phyloP scores from a whole-genome alignment of 2,113 vertebrate species.

The Tragelaphus scriptus region DNA sequence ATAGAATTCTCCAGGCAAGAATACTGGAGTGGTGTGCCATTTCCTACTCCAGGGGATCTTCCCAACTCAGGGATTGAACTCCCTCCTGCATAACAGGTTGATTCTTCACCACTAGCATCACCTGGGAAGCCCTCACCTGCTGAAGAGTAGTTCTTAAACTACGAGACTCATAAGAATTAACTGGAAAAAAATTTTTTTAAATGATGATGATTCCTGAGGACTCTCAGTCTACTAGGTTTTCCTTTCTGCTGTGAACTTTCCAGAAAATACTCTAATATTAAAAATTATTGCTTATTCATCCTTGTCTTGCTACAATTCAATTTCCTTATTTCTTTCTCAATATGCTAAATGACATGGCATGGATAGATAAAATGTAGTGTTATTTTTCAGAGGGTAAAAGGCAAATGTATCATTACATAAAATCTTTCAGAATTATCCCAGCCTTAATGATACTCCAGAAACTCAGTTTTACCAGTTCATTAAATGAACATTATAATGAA shows the following conservation, averaged over 20 bases:
- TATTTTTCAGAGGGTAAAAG: conserved; percentile 8
- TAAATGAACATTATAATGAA: not conserved
- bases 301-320: not conserved
- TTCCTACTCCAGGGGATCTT: not conserved
- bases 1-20: not conserved
- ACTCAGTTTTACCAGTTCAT: not conserved
- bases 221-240: not conserved
- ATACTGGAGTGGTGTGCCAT: not conserved
- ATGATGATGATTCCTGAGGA: not conserved
- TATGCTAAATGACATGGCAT: not conserved
- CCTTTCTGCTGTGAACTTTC: not conserved
- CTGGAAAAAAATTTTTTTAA: not conserved
- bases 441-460: not conserved
- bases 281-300: not conserved
- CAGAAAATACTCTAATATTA: not conserved
- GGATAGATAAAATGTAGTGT: not conserved
- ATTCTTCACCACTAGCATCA: not conserved
- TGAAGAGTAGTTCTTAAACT: not conserved
- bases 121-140: not conserved
- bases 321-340: not conserved
- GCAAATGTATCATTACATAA: not conserved
- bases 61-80: not conserved
- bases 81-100: not conserved
- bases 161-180: not conserved
- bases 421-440: not conserved